Evolutionary conservation across 1,140 invertebrate genomes (phyloP).

Genomic region (Hyles euphorbiae): DNA sequence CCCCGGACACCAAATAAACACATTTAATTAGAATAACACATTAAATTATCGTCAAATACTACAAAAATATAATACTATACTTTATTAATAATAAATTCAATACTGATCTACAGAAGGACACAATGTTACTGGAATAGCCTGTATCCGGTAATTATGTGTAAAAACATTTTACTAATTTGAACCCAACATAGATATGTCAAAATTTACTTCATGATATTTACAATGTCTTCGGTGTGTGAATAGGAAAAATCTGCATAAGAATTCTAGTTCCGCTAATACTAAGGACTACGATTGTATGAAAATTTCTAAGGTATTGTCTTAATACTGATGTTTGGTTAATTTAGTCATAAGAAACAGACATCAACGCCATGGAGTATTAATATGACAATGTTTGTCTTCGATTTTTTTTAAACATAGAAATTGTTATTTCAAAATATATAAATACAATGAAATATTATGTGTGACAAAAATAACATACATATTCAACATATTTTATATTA

Average conservation of each 20-base stretch:
- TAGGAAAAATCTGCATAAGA: no score
- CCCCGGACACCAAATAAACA: constrained; percentile 33
- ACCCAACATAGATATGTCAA: constrained; percentile 46
- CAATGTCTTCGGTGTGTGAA: constrained; percentile 21
- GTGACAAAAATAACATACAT: no score
- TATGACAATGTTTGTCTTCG: no score
- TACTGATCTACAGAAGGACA: constrained; percentile 15
- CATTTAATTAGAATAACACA: constrained; percentile 20
- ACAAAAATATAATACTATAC: constrained; percentile 49
- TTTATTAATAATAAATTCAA: constrained; percentile 17
- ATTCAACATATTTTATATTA: no score
- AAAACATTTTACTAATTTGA: constrained; percentile 25
- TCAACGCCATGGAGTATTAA: constrained; percentile 3
- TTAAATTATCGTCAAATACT: constrained; percentile 17
- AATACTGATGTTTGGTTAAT: constrained; percentile 33
- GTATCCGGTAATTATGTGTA: constrained; percentile 7
- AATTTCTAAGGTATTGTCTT: constrained; percentile 43
- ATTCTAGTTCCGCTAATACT: no score
- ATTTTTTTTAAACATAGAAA: no score
- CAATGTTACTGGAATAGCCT: not conserved
- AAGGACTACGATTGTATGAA: constrained; percentile 22
- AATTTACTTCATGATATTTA: constrained; percentile 45
- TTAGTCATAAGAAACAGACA: constrained; percentile 37
- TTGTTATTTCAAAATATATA: no score
- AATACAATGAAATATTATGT: no score